Evolutionary conservation across 2,888 invertebrate species (phyloP), one percentile per base, ranked within the genome.

Genomic region (Aporophyla lueneburgensis): DNA sequence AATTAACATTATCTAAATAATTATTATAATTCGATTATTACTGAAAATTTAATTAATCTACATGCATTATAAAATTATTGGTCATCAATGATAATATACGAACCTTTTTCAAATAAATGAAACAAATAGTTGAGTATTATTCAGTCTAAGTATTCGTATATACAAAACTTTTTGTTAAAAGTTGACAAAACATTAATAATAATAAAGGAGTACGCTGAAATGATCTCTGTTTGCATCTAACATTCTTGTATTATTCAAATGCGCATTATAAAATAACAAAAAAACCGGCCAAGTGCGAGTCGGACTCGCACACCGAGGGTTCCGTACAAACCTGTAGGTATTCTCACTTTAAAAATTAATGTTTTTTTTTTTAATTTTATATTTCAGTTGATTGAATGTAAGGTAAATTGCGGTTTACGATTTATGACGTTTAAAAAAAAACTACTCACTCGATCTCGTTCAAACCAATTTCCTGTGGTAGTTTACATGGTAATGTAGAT

Each of bases 91-190:
- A 63, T 51, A 59, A 56, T 61, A 40, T 14, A 27, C 33, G 51
- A 68, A 63, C 0, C 6, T 27, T 24, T 72, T 58, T 24, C 2
- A 56, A 56, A 40, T 27, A 14, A 46, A 66, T 14, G 2, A 74
- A 56, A 53, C 21, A 33, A 49, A 14, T n/a, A 10, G 14, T 68
- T 73, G 73, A 81, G 84, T 84, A 84, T 80, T 69, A 2, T 65
- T 77, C 81, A 83, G 84, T 80, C 82, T 76, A 80, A 59, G 56
- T 40, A 54, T 63, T 59, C 43, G 7, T n/a, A 21, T 66, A 33
- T 67, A 43, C 62, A 69, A n/a, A 33, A 53, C 53, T 46, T 40
- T 33, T 49, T 12, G 21, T 67, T 58, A 58, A 56, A 74, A n/a
- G 9, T 56, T 71, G n/a, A 65, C 12, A 53, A 33, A 51, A 56